Evolutionary conservation across 2,113 vertebrate species (phyloP).

Genomic region (Lonchura striata): DNA sequence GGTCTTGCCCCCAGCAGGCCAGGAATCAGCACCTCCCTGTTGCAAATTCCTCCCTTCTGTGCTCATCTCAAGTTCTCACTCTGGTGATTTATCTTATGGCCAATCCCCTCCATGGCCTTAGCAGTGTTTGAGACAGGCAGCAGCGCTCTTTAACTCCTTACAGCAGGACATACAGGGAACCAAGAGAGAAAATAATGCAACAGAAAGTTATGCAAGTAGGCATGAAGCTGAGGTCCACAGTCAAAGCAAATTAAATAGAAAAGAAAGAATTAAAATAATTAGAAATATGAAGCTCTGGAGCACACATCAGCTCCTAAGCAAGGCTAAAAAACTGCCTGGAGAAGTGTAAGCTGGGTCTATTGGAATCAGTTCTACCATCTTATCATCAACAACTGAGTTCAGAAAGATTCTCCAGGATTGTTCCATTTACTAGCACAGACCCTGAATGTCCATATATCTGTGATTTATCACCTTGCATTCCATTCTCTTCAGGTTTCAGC

Average conservation of each 20-base stretch:
- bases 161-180: neutral
- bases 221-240: accelerated
- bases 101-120: neutral
- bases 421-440: neutral
- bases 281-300: neutral
- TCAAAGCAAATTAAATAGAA: neutral
- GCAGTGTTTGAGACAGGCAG: neutral
- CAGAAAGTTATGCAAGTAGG: neutral
- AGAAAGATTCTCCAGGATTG: neutral
- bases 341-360: accelerated
- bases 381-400: neutral
- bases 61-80: neutral
- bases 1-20: accelerated
- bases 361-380: neutral
- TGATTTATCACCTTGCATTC: neutral
- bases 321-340: neutral
- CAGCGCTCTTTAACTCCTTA: neutral
- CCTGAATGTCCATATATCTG: neutral
- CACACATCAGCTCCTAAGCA: neutral
- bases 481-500: neutral
- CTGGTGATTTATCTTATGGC: neutral
- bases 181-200: neutral
- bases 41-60: neutral
- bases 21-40: neutral
- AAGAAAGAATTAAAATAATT: neutral